phyloP scores from a whole-genome alignment of 2,113 vertebrate genomes.

The Alosa alosa region DNA sequence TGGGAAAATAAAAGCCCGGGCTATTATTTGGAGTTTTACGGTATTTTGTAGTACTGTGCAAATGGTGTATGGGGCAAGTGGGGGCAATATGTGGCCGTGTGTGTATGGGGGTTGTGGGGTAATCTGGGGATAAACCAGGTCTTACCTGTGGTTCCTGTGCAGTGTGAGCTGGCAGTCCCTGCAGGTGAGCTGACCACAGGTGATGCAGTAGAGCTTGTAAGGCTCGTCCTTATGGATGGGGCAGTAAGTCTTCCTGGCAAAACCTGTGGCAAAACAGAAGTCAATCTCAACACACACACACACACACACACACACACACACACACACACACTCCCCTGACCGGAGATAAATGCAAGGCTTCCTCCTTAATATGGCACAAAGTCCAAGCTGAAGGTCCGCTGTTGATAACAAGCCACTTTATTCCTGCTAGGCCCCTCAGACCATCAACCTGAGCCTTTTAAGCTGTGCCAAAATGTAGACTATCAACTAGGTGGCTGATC shows the following conservation, averaged over 20 bases:
- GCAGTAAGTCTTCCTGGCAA: constrained; percentile 58
- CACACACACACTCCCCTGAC: background rate
- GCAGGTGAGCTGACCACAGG: constrained; percentile 75
- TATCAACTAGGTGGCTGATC: too few relatives aligned
- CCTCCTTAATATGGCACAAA: background rate
- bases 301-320: background rate
- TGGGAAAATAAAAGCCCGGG: too few relatives aligned
- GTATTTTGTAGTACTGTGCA: background rate
- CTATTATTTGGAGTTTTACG: too few relatives aligned
- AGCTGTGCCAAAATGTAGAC: too few relatives aligned
- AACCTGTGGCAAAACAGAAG: constrained; percentile 43
- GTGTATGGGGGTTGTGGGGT: background rate
- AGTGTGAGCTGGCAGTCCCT: constrained; percentile 69
- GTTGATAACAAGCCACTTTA: background rate
- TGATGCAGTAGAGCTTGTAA: constrained; percentile 70
- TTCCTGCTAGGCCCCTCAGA: too few relatives aligned
- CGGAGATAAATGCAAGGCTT: background rate
- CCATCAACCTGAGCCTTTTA: too few relatives aligned
- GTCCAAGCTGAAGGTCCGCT: background rate
- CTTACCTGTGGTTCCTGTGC: constrained; percentile 74
- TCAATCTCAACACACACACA: background rate
- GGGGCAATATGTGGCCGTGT: too few relatives aligned
- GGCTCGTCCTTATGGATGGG: constrained; percentile 67
- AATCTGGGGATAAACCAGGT: too few relatives aligned
- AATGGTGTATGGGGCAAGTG: too few relatives aligned